Evolutionary conservation across 2,113 vertebrate species (phyloP).

Genomic region (Lota lota): DNA sequence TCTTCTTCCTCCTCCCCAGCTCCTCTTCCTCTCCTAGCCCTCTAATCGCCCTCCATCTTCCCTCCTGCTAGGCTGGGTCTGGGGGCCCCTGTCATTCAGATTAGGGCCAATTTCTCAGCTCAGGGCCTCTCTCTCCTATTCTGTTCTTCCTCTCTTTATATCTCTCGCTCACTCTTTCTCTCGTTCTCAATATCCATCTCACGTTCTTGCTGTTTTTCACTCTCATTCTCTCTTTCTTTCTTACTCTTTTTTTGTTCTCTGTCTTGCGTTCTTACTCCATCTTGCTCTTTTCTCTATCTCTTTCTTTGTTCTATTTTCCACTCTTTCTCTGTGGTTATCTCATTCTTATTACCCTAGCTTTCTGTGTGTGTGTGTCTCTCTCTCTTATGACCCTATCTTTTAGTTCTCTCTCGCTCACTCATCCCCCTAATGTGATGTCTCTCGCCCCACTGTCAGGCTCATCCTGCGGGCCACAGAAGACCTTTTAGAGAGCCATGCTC

Average conservation of each 20-base stretch:
- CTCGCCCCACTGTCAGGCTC: conserved; percentile 54
- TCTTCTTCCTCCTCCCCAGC: conserved; percentile 21
- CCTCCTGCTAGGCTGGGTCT: conserved; percentile 70
- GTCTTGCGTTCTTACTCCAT: no score
- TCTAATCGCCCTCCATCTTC: background rate
- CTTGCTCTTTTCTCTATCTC: no score
- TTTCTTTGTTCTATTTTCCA: no score
- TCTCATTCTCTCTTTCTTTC: no score
- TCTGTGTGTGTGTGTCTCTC: no score
- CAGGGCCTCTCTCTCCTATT: conserved; percentile 49
- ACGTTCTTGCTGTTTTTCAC: background rate
- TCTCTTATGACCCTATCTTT: background rate
- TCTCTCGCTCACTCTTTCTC: no score
- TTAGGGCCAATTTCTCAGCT: conserved; percentile 85
- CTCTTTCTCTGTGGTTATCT: no score
- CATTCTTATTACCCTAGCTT: no score
- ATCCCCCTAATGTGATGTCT: conserved; percentile 17
- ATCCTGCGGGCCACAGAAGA: conserved; percentile 61
- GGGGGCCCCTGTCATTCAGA: conserved; percentile 85
- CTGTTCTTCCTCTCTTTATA: no score
- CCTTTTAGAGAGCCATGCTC: conserved; percentile 67
- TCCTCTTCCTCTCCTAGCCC: conserved; percentile 21
- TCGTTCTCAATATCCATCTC: no score
- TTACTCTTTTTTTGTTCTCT: no score
- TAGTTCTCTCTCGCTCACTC: background rate